These are phyloP conservation scores for Sabatieria punctata DNA, from an alignment of 2,888 invertebrate species.

Conservation along the genomic window DNA sequence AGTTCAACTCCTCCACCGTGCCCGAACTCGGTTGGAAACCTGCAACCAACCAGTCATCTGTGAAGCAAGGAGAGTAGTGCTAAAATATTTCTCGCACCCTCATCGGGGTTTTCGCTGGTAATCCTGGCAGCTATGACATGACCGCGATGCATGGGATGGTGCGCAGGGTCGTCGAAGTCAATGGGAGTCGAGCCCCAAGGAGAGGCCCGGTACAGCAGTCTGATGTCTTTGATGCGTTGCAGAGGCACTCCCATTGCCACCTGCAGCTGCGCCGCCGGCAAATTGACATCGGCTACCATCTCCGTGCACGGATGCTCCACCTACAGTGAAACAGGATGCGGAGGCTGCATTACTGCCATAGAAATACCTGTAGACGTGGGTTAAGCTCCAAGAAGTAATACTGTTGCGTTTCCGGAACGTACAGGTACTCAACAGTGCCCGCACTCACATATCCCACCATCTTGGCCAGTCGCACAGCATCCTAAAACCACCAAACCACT, in stretches of 20 bases:
- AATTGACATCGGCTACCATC: constrained; percentile 95
- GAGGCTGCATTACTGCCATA: too few relatives aligned
- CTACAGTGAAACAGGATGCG: too few relatives aligned
- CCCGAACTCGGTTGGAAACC: constrained; percentile 96
- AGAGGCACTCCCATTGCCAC: constrained; percentile 94
- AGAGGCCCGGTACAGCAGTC: constrained; percentile 74
- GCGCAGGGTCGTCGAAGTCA: constrained; percentile 56
- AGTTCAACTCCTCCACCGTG: constrained; percentile 91
- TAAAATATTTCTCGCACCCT: constrained; percentile 43
- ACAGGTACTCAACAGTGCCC: constrained; percentile 90
- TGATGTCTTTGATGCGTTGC: constrained; percentile 84
- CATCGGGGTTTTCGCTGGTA: constrained; percentile 94
- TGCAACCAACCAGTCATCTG: constrained; percentile 26
- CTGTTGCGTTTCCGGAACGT: constrained; percentile 50
- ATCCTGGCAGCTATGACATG: constrained; percentile 97
- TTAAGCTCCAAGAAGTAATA: constrained; percentile 94
- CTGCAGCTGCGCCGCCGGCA: constrained; percentile 94
- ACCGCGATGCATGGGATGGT: constrained; percentile 77
- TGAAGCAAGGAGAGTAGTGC: background rate
- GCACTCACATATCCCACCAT: constrained; percentile 98
- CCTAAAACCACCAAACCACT: constrained; percentile 43
- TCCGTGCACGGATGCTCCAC: constrained; percentile 99
- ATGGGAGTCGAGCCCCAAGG: constrained; percentile 51
- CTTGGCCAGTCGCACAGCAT: constrained; percentile 87
- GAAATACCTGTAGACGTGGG: constrained; percentile 64